Evolutionary conservation across 2,113 vertebrate genomes (phyloP).

Genomic region (Nesogale talazaci): DNA sequence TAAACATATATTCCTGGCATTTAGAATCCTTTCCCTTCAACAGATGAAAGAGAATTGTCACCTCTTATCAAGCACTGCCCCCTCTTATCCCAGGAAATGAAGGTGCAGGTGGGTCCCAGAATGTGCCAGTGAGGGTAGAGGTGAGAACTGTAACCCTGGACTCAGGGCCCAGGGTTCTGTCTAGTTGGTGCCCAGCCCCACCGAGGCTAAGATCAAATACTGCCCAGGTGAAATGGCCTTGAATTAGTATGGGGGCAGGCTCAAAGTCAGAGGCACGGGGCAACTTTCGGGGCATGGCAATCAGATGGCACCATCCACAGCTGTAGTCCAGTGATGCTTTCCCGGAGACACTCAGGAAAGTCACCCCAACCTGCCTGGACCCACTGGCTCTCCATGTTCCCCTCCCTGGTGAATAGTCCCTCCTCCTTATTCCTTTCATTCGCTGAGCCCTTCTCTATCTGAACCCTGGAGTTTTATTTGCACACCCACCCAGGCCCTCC

Average conservation of each 20-base stretch:
- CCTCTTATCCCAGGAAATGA: not conserved
- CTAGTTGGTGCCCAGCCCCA: not conserved
- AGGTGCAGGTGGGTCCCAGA: not conserved
- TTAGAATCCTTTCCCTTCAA: not conserved
- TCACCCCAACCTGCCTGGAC: not conserved
- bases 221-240: not conserved
- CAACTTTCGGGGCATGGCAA: not conserved
- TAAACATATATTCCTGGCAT: not conserved
- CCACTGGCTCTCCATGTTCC: fast-evolving
- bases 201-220: not conserved
- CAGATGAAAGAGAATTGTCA: not conserved
- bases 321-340: not conserved
- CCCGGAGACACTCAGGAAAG: not conserved
- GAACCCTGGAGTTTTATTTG: not conserved
- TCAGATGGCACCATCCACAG: not conserved
- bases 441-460: no score
- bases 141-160: not conserved
- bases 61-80: not conserved
- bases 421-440: not conserved
- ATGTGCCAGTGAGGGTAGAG: not conserved
- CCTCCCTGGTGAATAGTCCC: not conserved
- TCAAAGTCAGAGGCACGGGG: not conserved
- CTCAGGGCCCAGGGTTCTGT: not conserved
- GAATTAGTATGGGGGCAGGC: not conserved
- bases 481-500: not conserved